Conservation (phyloP, 2,113 vertebrate species). For the Pachypanchax playfairii region DNA sequence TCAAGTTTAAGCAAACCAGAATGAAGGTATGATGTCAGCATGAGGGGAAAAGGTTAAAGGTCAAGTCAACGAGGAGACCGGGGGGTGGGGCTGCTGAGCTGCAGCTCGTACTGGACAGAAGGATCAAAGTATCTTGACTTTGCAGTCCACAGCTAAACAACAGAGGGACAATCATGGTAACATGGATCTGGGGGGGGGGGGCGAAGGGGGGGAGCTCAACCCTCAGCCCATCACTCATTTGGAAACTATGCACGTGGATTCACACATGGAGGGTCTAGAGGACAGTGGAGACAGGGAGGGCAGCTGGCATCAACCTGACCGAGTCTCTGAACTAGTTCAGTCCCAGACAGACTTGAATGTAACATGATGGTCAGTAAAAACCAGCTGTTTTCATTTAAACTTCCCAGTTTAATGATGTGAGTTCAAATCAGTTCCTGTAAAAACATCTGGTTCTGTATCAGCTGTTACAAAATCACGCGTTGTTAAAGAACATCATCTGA, state of each 20-base stretch:
- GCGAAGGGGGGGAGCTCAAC: slow-evolving; percentile 40
- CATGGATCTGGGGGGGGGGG: slow-evolving; percentile 20
- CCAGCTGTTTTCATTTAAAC: too few species aligned
- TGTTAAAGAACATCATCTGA: too few species aligned
- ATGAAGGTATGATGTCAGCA: slow-evolving; percentile 47
- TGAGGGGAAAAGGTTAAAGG: slow-evolving; percentile 54
- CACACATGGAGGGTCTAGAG: slow-evolving; percentile 79
- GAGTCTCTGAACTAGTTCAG: too few species aligned
- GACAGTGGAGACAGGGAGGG: slow-evolving; percentile 58
- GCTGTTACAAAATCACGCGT: too few species aligned
- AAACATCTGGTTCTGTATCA: too few species aligned
- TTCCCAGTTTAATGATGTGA: too few species aligned
- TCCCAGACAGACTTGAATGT: too few species aligned
- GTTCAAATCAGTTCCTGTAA: too few species aligned
- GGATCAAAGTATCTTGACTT: slow-evolving; percentile 31
- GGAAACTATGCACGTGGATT: slow-evolving; percentile 87
- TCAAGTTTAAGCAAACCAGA: slow-evolving; percentile 57
- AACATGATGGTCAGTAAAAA: too few species aligned
- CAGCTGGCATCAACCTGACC: slow-evolving; percentile 51
- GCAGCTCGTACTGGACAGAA: slow-evolving; percentile 29
- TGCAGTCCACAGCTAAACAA: slow-evolving; percentile 65
- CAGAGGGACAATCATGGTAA: slow-evolving; percentile 67
- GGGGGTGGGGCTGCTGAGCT: background rate
- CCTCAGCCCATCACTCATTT: slow-evolving; percentile 68
- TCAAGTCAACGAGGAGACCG: slow-evolving; percentile 33